Conservation (phyloP, 2,888 invertebrate genomes). For the Zootermopsis nevadensis region DNA sequence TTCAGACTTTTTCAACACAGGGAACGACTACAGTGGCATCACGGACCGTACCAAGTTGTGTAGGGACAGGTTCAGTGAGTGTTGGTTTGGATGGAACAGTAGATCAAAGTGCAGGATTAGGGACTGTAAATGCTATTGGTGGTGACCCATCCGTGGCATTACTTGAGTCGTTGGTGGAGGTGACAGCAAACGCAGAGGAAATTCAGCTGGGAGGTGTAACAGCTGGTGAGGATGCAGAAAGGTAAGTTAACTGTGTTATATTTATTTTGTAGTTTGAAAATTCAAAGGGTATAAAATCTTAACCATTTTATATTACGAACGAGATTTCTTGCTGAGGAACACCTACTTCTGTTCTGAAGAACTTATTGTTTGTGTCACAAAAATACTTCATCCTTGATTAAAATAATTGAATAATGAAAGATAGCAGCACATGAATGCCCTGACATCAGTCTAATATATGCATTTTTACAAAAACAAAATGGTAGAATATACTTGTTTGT, state of each 20-base stretch:
- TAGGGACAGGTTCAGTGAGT: conserved; percentile 4
- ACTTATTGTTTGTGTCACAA: too few species aligned
- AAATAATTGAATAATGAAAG: too few species aligned
- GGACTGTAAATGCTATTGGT: background rate
- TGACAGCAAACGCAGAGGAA: conserved; percentile 5
- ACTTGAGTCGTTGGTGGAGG: conserved; percentile 28
- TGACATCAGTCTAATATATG: too few species aligned
- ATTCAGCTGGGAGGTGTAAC: conserved; percentile 8
- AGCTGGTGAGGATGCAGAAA: conserved; percentile 37
- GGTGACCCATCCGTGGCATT: background rate
- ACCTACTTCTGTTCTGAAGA: too few species aligned
- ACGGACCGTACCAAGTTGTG: conserved; percentile 32
- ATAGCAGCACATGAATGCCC: too few species aligned
- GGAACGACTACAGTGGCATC: conserved; percentile 19
- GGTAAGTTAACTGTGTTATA: background rate
- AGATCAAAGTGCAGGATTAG: conserved; percentile 18
- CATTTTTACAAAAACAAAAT: too few species aligned
- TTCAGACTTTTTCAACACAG: background rate
- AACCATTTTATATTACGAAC: too few species aligned
- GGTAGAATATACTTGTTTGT: too few species aligned
- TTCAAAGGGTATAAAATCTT: too few species aligned
- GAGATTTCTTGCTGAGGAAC: too few species aligned
- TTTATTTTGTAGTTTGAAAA: too few species aligned
- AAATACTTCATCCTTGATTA: too few species aligned
- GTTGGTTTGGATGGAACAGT: conserved; percentile 22